Percentiles rank a stretch among this genome's conserved stretches.
Evolutionary conservation across 2,888 invertebrate genomes (phyloP).

Genomic region (Macaria notata): DNA sequence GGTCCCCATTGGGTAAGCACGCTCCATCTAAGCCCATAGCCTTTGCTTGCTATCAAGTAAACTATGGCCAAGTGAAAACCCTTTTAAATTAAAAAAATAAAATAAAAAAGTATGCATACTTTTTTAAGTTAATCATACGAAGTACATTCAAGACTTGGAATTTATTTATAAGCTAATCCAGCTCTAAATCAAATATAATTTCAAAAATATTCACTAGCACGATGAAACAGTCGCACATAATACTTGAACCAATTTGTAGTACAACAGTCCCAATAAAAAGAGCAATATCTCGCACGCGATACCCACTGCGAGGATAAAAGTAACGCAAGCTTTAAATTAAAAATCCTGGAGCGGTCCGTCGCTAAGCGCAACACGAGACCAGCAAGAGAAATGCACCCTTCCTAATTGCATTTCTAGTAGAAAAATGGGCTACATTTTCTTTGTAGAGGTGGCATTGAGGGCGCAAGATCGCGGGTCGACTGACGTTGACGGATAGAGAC

Average conservation of each 20-base stretch:
- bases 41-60: no score
- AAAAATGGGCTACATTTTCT: slow-evolving; percentile 70
- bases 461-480: slow-evolving; percentile 56
- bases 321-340: slow-evolving; percentile 44
- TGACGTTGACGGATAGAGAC: slow-evolving; percentile 68
- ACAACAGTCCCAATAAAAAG: slow-evolving; percentile 18
- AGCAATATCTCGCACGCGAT: slow-evolving; percentile 13
- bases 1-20: no score
- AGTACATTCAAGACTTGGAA: no score
- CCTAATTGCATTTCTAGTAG: slow-evolving; percentile 71
- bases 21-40: no score
- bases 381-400: slow-evolving; percentile 60
- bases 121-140: no score
- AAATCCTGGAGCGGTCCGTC: slow-evolving; percentile 50
- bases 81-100: no score
- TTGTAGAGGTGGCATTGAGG: slow-evolving; percentile 57
- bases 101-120: no score
- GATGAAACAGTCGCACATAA: no score
- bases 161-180: no score
- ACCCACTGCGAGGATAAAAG: slow-evolving; percentile 19
- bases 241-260: neutral
- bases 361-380: slow-evolving; percentile 53
- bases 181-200: no score
- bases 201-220: no score
- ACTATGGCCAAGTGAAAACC: no score